Percentiles rank a stretch among this genome's conserved stretches.
These are phyloP conservation scores for Formica selysi DNA, from an alignment of 1,140 invertebrate species.

Conservation along the genomic window DNA sequence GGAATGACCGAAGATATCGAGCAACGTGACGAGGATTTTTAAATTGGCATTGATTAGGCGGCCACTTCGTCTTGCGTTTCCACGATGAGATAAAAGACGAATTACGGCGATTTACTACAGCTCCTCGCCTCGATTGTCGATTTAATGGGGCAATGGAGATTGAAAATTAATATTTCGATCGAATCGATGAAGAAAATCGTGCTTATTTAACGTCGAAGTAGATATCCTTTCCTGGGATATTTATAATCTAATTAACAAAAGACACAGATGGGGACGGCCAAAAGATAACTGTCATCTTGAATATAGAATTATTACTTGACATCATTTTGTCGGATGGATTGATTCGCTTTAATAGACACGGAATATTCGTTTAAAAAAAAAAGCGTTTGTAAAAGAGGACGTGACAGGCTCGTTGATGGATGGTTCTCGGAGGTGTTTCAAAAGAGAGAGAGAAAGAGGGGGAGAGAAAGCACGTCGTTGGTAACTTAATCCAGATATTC, in stretches of 20 bases:
- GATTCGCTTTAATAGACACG: constrained; percentile 45
- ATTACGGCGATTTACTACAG: not conserved
- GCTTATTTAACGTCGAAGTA: not conserved
- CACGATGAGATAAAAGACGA: constrained; percentile 11
- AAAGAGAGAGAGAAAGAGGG: not conserved
- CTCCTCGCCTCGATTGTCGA: not conserved
- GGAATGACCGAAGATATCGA: constrained; percentile 78
- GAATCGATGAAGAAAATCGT: not conserved
- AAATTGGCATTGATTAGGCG: constrained; percentile 59
- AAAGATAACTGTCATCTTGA: not conserved
- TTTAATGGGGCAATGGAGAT: constrained; percentile 2
- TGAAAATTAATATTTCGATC: constrained; percentile 38
- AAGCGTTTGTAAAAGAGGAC: constrained; percentile 49
- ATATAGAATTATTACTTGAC: not conserved
- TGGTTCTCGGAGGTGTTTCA: not conserved
- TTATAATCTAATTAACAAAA: not conserved
- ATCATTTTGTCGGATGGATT: not conserved
- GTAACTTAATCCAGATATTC: constrained; percentile 46
- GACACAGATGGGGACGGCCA: not conserved
- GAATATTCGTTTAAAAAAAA: constrained; percentile 54
- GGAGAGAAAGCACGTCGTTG: not conserved
- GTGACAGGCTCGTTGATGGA: constrained; percentile 48
- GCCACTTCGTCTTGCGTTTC: constrained; percentile 43
- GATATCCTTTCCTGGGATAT: not conserved
- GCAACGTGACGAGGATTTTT: constrained; percentile 80